Conservation (phyloP, 2,797 vertebrate genomes). For the Yasuhikotakia modesta region DNA sequence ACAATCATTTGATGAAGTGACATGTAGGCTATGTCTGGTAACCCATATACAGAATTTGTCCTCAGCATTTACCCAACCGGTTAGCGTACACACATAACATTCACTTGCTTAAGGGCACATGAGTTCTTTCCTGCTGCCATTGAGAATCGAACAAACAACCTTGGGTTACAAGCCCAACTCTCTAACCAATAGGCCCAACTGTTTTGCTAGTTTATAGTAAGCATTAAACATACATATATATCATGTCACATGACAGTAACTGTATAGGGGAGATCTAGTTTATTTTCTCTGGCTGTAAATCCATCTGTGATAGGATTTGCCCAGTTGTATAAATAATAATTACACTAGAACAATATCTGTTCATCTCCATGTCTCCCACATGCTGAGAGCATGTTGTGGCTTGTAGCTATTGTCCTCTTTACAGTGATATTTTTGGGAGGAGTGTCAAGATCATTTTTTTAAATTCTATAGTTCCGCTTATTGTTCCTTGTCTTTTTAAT, state of each 20-base stretch:
- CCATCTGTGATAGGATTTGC: conserved; percentile 60
- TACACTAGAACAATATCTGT: conserved; percentile 68
- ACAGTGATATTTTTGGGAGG: conserved; percentile 82
- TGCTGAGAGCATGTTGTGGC: conserved; percentile 67
- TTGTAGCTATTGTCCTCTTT: conserved; percentile 64
- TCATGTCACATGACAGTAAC: conserved; percentile 15
- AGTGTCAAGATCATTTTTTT: conserved; percentile 71
- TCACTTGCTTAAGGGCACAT: too few species aligned
- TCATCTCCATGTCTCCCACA: conserved; percentile 62
- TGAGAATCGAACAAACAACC: too few species aligned
- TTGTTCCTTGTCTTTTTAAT: conserved; percentile 92
- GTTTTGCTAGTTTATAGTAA: background rate
- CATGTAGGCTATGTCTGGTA: too few species aligned
- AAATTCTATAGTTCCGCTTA: conserved; percentile 85
- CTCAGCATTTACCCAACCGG: too few species aligned
- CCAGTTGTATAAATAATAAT: conserved; percentile 68
- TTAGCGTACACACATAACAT: too few species aligned
- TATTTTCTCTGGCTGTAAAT: conserved; percentile 60
- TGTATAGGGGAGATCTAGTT: conserved; percentile 41
- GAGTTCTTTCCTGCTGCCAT: too few species aligned
- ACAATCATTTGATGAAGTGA: too few species aligned
- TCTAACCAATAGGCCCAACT: too few species aligned
- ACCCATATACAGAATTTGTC: too few species aligned
- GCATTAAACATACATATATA: conserved; percentile 5
- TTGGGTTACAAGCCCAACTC: too few species aligned